phyloP scores from a whole-genome alignment of 2,113 vertebrate species.

The Romanogobio albipinnatus region DNA sequence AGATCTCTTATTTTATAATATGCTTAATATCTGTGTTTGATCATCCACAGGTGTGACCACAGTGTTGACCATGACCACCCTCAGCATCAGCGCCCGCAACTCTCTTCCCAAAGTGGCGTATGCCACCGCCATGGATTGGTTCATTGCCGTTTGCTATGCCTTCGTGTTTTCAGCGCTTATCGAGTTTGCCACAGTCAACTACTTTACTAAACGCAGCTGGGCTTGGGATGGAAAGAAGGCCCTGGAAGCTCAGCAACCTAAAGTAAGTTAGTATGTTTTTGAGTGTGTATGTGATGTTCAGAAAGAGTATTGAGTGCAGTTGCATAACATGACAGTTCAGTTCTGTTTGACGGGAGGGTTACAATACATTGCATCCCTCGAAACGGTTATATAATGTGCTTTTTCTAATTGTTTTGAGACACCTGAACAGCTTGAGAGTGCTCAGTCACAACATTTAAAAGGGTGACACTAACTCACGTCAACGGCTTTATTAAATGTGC shows the following conservation, averaged over 20 bases:
- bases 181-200: conserved; percentile 97
- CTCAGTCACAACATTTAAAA: conserved; percentile 15
- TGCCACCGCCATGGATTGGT: conserved; percentile 99
- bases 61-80: conserved; percentile 97
- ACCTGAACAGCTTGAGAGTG: not conserved
- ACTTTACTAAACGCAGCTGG: conserved; percentile 98
- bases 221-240: conserved; percentile 99
- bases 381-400: conserved; percentile 3
- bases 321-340: conserved; percentile 7
- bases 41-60: conserved; percentile 88
- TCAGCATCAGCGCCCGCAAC: conserved; percentile 97
- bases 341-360: conserved; percentile 11
- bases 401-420: conserved; percentile 22
- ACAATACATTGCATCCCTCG: conserved; percentile 12
- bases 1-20: not conserved
- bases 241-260: conserved; percentile 91
- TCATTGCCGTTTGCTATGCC: conserved; percentile 96
- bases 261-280: conserved; percentile 73
- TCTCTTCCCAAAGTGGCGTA: conserved; percentile 98
- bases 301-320: conserved; percentile 6
- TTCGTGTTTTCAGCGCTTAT: conserved; percentile 98
- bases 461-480: conserved; percentile 6
- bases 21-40: conserved; percentile 23
- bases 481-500: conserved; percentile 8
- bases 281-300: not conserved